Evolutionary conservation across 2,113 vertebrate genomes (phyloP).

Genomic region (Xiphophorus maculatus): DNA sequence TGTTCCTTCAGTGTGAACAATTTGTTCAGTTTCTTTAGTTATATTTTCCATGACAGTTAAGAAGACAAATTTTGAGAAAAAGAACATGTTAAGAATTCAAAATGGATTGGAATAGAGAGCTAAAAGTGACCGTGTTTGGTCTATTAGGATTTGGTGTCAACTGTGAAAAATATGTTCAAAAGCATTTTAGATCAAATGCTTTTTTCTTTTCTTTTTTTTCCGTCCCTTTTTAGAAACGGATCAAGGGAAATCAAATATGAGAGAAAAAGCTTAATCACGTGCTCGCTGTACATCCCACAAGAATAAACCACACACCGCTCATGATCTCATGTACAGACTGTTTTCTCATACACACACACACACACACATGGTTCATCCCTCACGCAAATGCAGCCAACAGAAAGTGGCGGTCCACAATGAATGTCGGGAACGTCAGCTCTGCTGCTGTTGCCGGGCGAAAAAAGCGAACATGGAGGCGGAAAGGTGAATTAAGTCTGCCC

Average conservation of each 20-base stretch:
- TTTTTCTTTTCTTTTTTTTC: background rate
- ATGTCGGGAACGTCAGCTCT: slow-evolving; percentile 63
- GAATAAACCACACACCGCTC: slow-evolving; percentile 37
- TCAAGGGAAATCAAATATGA: slow-evolving; percentile 13
- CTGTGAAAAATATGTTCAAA: background rate
- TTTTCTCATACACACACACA: slow-evolving; percentile 42
- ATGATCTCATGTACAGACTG: slow-evolving; percentile 48
- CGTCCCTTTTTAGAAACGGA: slow-evolving; percentile 11
- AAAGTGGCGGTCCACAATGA: slow-evolving; percentile 59
- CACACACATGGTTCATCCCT: slow-evolving; percentile 50
- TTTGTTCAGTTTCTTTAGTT: too few relatives aligned
- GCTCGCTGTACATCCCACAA: slow-evolving; percentile 43
- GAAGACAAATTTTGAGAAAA: slow-evolving; percentile 18
- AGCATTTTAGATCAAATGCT: background rate
- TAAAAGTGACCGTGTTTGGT: background rate
- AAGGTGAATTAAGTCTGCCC: slow-evolving; percentile 70
- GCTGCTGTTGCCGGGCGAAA: slow-evolving; percentile 79
- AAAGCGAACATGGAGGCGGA: slow-evolving; percentile 67
- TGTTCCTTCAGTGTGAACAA: too few relatives aligned
- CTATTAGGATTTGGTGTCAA: background rate
- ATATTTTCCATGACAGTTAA: background rate
- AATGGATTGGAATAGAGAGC: background rate
- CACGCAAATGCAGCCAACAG: slow-evolving; percentile 68
- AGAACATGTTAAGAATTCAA: background rate
- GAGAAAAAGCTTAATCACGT: slow-evolving; percentile 37